Evolutionary conservation across 2,888 invertebrate genomes (phyloP).

Genomic region (Epirrita christyi): DNA sequence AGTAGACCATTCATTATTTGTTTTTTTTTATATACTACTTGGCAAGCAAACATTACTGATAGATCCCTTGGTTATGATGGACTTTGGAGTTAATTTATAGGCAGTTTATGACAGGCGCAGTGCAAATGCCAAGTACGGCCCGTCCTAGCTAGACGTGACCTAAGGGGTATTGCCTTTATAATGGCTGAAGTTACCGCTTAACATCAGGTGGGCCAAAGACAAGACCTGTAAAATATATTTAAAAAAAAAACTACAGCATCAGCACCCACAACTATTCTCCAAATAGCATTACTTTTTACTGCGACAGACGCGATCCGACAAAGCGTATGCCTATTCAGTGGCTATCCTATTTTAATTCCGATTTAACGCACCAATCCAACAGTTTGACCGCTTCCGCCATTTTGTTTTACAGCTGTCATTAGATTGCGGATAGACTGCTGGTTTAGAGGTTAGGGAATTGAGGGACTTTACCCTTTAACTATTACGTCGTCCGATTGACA

Average conservation of each 20-base stretch:
- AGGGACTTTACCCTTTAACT: neutral
- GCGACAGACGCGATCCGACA: constrained; percentile 44
- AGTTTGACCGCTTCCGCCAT: constrained; percentile 64
- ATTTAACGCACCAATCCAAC: constrained; percentile 56
- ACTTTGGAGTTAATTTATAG: too few relatives aligned
- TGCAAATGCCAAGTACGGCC: too few relatives aligned
- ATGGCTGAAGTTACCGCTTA: too few relatives aligned
- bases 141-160: too few relatives aligned
- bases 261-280: constrained; percentile 1
- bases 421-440: constrained; percentile 32
- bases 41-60: too few relatives aligned
- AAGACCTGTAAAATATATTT: too few relatives aligned
- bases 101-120: too few relatives aligned
- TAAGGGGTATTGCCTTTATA: too few relatives aligned
- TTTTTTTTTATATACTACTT: too few relatives aligned
- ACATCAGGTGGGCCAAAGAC: too few relatives aligned
- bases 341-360: constrained; percentile 52
- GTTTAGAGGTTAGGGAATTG: neutral
- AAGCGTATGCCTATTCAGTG: constrained; percentile 38
- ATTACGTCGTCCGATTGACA: neutral
- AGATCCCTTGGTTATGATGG: too few relatives aligned
- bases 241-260: neutral
- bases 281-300: constrained; percentile 38
- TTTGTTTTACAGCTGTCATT: constrained; percentile 55
- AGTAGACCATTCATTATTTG: too few relatives aligned